Percentiles rank a stretch among this genome's conserved stretches.
These are phyloP conservation scores for Archivesica marissinica DNA, from an alignment of 1,140 invertebrate species.

Conservation along the genomic window DNA sequence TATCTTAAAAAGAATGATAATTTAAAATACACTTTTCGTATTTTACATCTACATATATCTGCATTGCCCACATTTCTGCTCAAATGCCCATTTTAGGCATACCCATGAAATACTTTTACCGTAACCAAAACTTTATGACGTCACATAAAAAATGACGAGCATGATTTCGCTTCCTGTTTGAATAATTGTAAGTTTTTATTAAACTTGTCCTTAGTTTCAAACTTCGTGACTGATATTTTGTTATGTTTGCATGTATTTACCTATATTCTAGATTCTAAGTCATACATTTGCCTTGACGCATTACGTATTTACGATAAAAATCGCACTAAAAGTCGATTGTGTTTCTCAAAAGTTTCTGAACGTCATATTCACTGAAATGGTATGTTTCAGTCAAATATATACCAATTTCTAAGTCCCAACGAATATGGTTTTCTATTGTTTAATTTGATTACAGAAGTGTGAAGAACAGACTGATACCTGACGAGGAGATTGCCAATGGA, in stretches of 20 bases:
- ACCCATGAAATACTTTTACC: no score
- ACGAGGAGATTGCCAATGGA: conserved; percentile 43
- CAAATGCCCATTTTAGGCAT: no score
- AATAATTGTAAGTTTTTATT: conserved; percentile 23
- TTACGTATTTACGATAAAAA: not conserved
- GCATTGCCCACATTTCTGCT: no score
- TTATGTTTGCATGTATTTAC: not conserved
- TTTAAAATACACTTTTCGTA: no score
- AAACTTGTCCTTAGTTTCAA: not conserved
- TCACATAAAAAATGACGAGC: conserved; percentile 35
- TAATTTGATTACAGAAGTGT: conserved; percentile 11
- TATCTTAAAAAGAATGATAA: no score
- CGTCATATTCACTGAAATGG: not conserved
- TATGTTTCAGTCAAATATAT: not conserved
- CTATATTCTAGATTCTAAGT: no score
- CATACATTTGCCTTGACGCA: no score
- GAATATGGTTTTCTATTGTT: not conserved
- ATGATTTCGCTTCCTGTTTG: conserved; percentile 52
- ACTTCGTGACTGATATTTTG: not conserved
- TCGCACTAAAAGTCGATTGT: not conserved
- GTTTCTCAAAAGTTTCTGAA: not conserved
- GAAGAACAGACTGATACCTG: not conserved
- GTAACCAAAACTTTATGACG: conserved; percentile 14
- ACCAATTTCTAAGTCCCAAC: no score
- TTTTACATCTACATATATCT: no score